Evolutionary conservation across 2,888 invertebrate genomes (phyloP), one percentile per base, ranked within the genome.

Genomic region (Phyllotreta striolata): DNA sequence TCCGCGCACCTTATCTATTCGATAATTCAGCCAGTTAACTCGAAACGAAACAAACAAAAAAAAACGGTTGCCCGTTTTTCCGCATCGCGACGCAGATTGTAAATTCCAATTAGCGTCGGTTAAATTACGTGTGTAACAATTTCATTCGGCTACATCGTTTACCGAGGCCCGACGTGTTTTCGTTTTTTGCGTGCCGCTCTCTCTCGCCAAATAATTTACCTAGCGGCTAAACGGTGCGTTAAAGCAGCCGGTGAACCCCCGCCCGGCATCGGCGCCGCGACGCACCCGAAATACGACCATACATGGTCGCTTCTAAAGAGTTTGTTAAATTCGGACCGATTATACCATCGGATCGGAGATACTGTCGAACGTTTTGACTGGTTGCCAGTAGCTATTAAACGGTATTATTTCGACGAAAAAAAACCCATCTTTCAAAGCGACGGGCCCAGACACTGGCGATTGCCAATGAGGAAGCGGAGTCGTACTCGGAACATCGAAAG

Each of bases 101-200:
- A 60, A 63, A 68, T 65, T 70, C 65, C 70, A 70, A 70, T 70
- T 70, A 68, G 66, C 65, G 63, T 64, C 68, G 63, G 68, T 58
- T 63, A 68, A 70, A 70, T 70, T 72, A 72, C 72, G 72, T 73
- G 72, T 72, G 69, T 69, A 66, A 75, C 73, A 70, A 70, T 76
- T 76, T 76, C 76, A 76, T 78, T 78, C 78, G 72, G 74, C 78
- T 78, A 78, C 77, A 78, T 79, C 74, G 75, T 73, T 78, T 73
- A 74, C 70, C 66, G 69, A 62, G 67, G 71, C 71, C 73, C 73
- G 73, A 68, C 66, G 70, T 68, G 70, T 76, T 77, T 73, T 77
- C 73, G 70, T 76, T 77, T 73, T 77, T 73, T 73, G 76, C 72
- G 74, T 73, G 75, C 24, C 24, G 1, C 24, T 1, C 24, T 24